Percentiles rank a stretch among this genome's conserved stretches.
Conservation (phyloP, 2,797 vertebrate species). For the Acipenser oxyrinchus region DNA sequence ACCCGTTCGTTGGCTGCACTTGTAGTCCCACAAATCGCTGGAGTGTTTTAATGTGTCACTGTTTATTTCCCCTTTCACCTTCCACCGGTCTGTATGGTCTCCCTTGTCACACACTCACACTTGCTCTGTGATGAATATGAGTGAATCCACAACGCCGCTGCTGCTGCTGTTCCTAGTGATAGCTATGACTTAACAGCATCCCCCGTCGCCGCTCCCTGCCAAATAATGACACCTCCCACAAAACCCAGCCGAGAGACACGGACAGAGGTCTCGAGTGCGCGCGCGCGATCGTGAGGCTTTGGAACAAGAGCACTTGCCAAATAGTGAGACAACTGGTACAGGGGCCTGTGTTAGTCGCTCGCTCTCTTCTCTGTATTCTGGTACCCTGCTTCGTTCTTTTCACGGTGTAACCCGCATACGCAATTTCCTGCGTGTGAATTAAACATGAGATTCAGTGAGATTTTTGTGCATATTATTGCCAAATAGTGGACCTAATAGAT, state of each 20-base stretch:
- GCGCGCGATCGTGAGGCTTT: conserved; percentile 27
- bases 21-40: conserved; percentile 42
- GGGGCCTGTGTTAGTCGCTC: conserved; percentile 4
- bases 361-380: no score
- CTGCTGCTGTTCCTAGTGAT: conserved; percentile 24
- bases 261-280: conserved; percentile 56
- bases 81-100: conserved; percentile 17
- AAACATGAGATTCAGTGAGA: conserved; percentile 26
- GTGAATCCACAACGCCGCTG: conserved; percentile 48
- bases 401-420: conserved; percentile 53
- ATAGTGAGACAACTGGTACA: conserved; percentile 47
- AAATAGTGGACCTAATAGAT: conserved; percentile 21
- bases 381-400: conserved; percentile 41
- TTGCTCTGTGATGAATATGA: conserved; percentile 62
- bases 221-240: conserved; percentile 63
- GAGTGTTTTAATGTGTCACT: conserved; percentile 26
- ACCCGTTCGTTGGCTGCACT: conserved; percentile 42
- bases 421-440: conserved; percentile 24
- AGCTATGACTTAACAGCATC: conserved; percentile 47
- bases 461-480: conserved; percentile 21
- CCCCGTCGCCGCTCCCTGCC: conserved; percentile 50
- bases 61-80: conserved; percentile 41
- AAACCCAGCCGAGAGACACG: conserved; percentile 37
- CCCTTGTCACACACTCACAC: conserved; percentile 38
- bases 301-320: conserved; percentile 42